phyloP scores from a whole-genome alignment of 2,888 invertebrate genomes.

The Drosophila dives region DNA sequence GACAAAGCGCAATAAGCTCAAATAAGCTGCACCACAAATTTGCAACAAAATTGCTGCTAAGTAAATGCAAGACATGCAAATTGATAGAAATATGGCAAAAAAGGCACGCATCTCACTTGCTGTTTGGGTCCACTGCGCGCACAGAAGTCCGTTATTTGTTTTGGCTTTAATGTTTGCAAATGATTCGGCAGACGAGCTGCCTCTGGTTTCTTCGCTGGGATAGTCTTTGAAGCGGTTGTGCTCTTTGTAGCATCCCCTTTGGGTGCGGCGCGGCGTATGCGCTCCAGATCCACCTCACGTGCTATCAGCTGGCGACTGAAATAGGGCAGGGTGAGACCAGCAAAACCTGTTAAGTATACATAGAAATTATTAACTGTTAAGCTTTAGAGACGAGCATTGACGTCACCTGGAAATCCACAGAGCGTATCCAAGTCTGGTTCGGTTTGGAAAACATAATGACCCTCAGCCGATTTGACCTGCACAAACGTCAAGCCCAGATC shows the following conservation, averaged over 20 bases:
- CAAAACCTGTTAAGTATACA: slow-evolving; percentile 60
- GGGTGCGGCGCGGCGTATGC: slow-evolving; percentile 87
- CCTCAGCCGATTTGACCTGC: slow-evolving; percentile 92
- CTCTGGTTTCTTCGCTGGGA: slow-evolving; percentile 39
- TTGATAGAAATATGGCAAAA: slow-evolving; percentile 47
- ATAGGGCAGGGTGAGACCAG: slow-evolving; percentile 86
- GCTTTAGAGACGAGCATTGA: not conserved
- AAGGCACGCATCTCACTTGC: slow-evolving; percentile 68
- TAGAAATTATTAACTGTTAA: slow-evolving; percentile 4
- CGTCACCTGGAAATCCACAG: slow-evolving; percentile 81
- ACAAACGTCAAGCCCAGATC: slow-evolving; percentile 94
- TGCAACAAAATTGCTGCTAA: slow-evolving; percentile 78
- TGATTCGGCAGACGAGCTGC: slow-evolving; percentile 88
- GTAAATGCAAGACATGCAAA: slow-evolving; percentile 79
- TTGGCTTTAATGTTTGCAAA: slow-evolving; percentile 89
- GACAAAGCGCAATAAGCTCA: slow-evolving; percentile 35
- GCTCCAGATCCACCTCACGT: slow-evolving; percentile 92
- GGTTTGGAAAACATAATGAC: slow-evolving; percentile 89
- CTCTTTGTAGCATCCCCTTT: slow-evolving; percentile 51
- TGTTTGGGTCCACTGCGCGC: slow-evolving; percentile 81
- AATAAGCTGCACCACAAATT: slow-evolving; percentile 56
- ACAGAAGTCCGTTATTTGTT: slow-evolving; percentile 84
- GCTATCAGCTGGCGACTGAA: slow-evolving; percentile 92
- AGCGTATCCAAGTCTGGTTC: slow-evolving; percentile 92
- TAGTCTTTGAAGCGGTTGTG: not conserved